Percentiles rank a stretch among this genome's conserved stretches.
These are phyloP conservation scores for Paedocypris micromegethes DNA, from an alignment of 2,797 vertebrate genomes.

Conservation along the genomic window DNA sequence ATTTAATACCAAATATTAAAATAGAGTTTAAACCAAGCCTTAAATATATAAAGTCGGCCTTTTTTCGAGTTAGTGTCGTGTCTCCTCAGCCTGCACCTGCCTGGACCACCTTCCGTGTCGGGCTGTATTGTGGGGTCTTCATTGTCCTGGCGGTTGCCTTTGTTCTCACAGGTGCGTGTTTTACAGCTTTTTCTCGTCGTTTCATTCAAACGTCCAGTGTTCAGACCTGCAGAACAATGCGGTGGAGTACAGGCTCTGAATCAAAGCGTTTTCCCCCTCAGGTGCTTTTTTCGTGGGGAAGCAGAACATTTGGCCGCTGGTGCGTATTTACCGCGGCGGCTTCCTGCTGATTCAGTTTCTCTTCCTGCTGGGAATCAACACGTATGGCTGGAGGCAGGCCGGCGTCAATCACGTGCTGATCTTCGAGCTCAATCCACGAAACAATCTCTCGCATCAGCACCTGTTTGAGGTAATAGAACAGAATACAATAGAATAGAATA, in stretches of 20 bases:
- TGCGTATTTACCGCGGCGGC: constrained; percentile 96
- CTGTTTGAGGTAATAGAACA: constrained; percentile 85
- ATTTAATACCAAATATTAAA: too few species aligned
- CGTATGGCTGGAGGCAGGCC: constrained; percentile 97
- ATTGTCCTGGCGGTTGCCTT: constrained; percentile 85
- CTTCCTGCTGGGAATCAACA: constrained; percentile 98
- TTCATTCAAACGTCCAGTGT: background rate
- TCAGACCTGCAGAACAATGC: too few species aligned
- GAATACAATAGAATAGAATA: too few species aligned
- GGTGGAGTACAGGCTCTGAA: too few species aligned
- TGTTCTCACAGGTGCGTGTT: constrained; percentile 86
- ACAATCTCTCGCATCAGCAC: constrained; percentile 97
- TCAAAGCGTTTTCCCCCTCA: constrained; percentile 2
- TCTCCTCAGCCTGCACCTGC: constrained; percentile 88
- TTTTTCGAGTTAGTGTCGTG: too few species aligned
- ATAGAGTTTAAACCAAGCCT: too few species aligned
- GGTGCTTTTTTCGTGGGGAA: constrained; percentile 38
- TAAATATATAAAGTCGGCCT: too few species aligned
- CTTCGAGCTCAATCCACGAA: constrained; percentile 96
- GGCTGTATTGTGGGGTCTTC: constrained; percentile 92
- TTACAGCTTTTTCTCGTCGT: constrained; percentile 28
- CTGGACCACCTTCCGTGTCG: constrained; percentile 96
- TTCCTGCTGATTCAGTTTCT: constrained; percentile 98
- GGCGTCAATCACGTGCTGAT: constrained; percentile 98
- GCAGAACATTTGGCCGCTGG: constrained; percentile 75